phyloP scores from a whole-genome alignment of 2,797 vertebrate genomes.

The Pteronotus mesoamericanus region DNA sequence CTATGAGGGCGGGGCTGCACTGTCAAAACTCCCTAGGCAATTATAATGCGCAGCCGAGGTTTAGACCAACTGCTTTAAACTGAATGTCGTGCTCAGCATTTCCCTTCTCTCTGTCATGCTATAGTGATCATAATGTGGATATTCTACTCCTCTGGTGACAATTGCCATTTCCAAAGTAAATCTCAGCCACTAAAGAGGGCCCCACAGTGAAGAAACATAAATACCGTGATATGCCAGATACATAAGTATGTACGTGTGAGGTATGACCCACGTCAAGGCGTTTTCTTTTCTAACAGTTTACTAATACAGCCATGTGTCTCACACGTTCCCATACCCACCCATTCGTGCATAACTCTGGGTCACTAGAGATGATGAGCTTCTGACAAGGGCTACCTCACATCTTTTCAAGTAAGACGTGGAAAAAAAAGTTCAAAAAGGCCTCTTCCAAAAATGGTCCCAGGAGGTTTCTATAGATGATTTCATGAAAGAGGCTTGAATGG shows the following conservation, averaged over 20 bases:
- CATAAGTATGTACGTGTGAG: too few species aligned
- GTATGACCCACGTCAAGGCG: background rate
- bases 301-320: too few species aligned
- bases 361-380: background rate
- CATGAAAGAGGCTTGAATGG: background rate
- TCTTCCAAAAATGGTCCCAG: background rate
- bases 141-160: background rate
- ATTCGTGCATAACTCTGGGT: background rate
- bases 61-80: background rate
- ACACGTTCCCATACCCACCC: background rate
- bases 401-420: background rate
- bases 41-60: background rate
- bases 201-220: background rate
- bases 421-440: accelerated
- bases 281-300: background rate
- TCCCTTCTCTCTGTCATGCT: background rate
- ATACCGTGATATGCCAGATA: too few species aligned
- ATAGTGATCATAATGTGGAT: background rate
- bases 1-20: background rate
- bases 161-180: background rate
- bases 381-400: background rate
- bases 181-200: background rate
- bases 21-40: background rate
- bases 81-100: background rate
- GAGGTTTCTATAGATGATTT: background rate